Conservation (phyloP, 2,888 invertebrate genomes). For the Melanostoma scalare region DNA sequence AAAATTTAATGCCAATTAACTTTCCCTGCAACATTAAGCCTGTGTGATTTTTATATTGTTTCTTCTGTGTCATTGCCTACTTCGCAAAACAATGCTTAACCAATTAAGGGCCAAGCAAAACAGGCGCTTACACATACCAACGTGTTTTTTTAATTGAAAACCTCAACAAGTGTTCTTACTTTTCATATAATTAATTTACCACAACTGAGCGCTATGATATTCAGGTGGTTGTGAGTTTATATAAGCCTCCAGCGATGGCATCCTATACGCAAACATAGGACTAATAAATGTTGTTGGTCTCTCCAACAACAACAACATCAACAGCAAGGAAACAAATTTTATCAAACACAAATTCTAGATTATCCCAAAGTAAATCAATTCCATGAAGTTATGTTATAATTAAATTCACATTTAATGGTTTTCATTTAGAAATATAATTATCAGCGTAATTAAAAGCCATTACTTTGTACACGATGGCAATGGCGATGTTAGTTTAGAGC, state of each 20-base stretch:
- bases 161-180: slow-evolving; percentile 54
- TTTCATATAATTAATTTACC: slow-evolving; percentile 33
- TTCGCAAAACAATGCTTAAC: slow-evolving; percentile 13
- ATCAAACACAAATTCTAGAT: slow-evolving; percentile 63
- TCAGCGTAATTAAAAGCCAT: slow-evolving; percentile 66
- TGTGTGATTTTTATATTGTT: not conserved
- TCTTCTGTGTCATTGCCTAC: not conserved
- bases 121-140: not conserved
- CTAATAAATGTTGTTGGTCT: too few relatives aligned
- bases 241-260: slow-evolving; percentile 18
- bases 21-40: not conserved
- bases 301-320: too few relatives aligned
- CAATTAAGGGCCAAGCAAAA: slow-evolving; percentile 18
- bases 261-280: too few relatives aligned
- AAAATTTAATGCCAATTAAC: not conserved
- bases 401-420: slow-evolving; percentile 70
- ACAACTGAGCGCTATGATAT: not conserved
- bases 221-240: slow-evolving; percentile 16
- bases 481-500: slow-evolving; percentile 39
- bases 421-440: slow-evolving; percentile 70
- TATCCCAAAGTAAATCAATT: slow-evolving; percentile 62
- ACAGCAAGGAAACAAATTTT: not conserved
- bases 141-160: slow-evolving; percentile 57
- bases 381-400: slow-evolving; percentile 67
- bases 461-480: slow-evolving; percentile 4